Evolutionary conservation across 2,113 vertebrate species (phyloP).

Genomic region (Saimiri boliviensis): DNA sequence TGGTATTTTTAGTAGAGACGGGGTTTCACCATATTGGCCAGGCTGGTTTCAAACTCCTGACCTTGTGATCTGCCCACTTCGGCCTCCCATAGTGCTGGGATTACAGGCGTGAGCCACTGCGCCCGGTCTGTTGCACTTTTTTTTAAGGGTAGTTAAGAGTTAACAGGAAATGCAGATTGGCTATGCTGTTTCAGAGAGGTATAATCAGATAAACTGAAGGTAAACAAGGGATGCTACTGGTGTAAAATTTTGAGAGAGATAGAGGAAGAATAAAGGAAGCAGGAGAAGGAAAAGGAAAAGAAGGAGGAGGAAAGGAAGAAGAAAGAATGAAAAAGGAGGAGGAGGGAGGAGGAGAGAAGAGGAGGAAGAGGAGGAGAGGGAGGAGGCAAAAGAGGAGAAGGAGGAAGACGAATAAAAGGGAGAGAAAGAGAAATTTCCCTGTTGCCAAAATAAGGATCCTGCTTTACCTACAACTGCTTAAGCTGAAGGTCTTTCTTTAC

Average conservation of each 20-base stretch:
- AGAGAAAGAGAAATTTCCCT: not conserved
- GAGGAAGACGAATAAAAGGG: not conserved
- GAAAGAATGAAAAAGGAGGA: rapidly evolving
- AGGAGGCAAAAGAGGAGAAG: too few species aligned
- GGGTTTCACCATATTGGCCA: too few species aligned
- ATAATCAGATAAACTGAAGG: not conserved
- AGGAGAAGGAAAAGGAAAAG: rapidly evolving
- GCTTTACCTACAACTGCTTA: not conserved
- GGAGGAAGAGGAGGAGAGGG: too few species aligned
- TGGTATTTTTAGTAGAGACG: too few species aligned
- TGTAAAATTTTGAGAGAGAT: not conserved
- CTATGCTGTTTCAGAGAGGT: not conserved
- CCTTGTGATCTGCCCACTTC: too few species aligned
- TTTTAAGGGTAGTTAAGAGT: not conserved
- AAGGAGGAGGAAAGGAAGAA: rapidly evolving
- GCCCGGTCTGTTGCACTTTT: too few species aligned
- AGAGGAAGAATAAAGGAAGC: not conserved
- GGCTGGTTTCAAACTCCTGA: too few species aligned
- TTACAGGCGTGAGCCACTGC: too few species aligned
- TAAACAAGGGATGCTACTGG: not conserved
- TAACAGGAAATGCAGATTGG: not conserved
- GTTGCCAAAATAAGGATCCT: not conserved
- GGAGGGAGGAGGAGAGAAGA: too few species aligned
- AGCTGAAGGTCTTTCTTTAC: not conserved
- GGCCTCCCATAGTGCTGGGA: too few species aligned